Conservation (phyloP, 37 sponge, comb jelly and placozoan genomes). For the Mnemiopsis leidyi region DNA sequence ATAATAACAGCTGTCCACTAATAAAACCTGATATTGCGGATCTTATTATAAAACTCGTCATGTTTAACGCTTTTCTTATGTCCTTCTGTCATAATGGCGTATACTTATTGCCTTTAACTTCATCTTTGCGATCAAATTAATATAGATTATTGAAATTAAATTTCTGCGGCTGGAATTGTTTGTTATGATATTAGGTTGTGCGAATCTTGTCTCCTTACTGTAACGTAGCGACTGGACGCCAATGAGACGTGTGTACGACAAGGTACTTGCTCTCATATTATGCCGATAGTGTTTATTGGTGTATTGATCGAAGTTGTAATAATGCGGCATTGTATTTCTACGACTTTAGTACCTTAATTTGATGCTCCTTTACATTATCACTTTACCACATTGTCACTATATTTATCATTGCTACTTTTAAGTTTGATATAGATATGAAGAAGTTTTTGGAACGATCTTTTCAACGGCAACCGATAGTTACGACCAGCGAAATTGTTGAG, state of each 20-base stretch:
- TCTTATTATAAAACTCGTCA: no score
- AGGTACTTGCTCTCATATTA: neutral
- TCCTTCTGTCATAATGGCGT: no score
- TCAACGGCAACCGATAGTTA: neutral
- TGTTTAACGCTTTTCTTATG: no score
- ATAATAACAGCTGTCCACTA: no score
- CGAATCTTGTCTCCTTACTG: no score
- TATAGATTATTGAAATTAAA: no score
- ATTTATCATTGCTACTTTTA: neutral
- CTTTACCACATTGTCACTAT: neutral
- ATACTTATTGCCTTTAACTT: no score
- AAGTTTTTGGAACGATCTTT: conserved; percentile 30
- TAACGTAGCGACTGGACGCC: neutral
- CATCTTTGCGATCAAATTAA: no score
- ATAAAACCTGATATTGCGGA: no score
- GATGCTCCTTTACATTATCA: neutral
- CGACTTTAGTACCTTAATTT: neutral
- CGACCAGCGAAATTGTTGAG: neutral
- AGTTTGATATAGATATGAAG: conserved; percentile 17
- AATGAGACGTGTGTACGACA: neutral
- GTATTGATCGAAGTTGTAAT: neutral
- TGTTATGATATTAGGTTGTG: no score
- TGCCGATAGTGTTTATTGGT: neutral
- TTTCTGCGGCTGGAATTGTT: no score
- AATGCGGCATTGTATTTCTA: neutral